Conservation (phyloP, 2,797 vertebrate genomes). For the Sarcoramphus papa region DNA sequence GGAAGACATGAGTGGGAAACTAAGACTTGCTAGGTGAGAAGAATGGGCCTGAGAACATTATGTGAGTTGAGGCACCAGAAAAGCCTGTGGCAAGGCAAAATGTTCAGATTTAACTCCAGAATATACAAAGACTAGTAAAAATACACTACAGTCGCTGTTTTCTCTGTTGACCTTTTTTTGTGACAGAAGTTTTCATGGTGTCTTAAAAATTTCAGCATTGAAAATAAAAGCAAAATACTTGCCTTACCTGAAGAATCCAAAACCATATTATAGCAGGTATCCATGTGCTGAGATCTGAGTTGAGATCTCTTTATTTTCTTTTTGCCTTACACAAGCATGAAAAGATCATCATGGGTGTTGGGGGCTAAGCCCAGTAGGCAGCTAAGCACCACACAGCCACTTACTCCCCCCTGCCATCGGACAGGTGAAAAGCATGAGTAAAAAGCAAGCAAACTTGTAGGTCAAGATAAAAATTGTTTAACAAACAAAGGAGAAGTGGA, state of each 20-base stretch:
- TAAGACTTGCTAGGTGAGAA: not conserved
- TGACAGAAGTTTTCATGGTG: not conserved
- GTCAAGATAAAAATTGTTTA: not conserved
- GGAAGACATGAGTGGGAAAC: not conserved
- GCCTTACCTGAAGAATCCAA: not conserved
- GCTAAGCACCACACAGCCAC: not conserved
- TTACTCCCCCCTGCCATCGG: rapidly evolving
- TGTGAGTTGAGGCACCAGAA: not conserved
- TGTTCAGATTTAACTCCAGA: not conserved
- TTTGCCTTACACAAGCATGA: not conserved
- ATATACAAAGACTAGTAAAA: not conserved
- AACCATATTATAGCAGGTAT: not conserved
- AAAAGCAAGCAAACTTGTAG: not conserved
- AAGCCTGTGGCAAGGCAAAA: not conserved
- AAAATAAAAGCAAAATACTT: not conserved
- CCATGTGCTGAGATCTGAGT: not conserved
- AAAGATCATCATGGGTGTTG: not conserved
- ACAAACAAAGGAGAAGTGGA: not conserved
- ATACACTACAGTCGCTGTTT: not conserved
- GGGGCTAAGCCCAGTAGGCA: not conserved
- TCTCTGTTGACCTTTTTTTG: rapidly evolving
- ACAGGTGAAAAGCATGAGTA: not conserved
- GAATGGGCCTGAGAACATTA: not conserved
- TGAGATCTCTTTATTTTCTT: not conserved
- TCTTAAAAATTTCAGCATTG: not conserved